Evolutionary conservation across 2,113 vertebrate genomes (phyloP).

Genomic region (Gallinago jamesoni): DNA sequence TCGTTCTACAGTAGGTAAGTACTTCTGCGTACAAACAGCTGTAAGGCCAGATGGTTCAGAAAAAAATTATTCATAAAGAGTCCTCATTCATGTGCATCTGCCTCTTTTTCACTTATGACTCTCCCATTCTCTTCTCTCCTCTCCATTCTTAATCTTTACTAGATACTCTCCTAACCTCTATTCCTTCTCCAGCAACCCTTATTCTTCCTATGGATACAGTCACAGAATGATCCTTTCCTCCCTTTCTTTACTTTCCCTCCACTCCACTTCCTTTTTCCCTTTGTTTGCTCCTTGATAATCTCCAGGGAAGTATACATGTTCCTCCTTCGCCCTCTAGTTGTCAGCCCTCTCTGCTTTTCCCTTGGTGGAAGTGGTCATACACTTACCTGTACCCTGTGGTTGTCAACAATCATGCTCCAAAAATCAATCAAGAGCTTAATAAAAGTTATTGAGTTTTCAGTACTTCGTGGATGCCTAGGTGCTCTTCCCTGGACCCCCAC

Average conservation of each 20-base stretch:
- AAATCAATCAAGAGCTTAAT: background rate
- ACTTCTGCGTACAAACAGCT: background rate
- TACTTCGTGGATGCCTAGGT: background rate
- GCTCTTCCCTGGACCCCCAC: background rate
- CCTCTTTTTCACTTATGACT: background rate
- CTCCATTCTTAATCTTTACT: background rate
- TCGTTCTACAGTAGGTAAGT: background rate
- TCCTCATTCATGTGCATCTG: background rate
- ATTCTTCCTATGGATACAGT: background rate
- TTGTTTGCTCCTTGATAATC: background rate
- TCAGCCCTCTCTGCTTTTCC: background rate
- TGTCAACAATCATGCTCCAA: background rate
- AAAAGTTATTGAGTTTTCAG: background rate
- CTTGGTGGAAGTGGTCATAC: background rate
- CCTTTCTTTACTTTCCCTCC: background rate
- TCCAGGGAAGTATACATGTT: background rate
- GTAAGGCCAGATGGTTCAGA: background rate
- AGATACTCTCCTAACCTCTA: background rate
- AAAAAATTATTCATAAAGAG: background rate
- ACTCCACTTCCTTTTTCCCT: background rate
- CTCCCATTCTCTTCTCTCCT: background rate
- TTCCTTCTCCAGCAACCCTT: background rate
- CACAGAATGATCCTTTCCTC: background rate
- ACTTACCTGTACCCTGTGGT: fast-evolving
- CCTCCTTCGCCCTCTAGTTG: background rate